Base-by-base conservation (phyloP, 2,797 vertebrate species). In the Alosa sapidissima region DNA sequence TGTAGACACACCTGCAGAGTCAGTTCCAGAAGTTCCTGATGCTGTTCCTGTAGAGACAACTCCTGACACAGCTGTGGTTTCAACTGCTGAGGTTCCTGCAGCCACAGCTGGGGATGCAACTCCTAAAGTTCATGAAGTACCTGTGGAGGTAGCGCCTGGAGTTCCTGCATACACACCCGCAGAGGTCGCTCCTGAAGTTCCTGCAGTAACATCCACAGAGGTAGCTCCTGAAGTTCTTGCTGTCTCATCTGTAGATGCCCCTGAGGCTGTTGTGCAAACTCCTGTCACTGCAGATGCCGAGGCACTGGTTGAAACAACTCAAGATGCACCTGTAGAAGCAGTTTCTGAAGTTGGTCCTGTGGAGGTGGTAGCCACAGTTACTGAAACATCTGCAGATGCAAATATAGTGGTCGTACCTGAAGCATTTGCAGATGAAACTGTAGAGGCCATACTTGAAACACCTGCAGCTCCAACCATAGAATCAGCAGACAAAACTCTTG, bases 391-490 rank as follows among this genome's bases (percentile, higher is more conserved):
- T 36, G 16, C 41, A 45, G 55, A 51, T 36, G 28, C 72, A 65
- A 24, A 33, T 51, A 49, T 72, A 45, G 33, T 41, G 9, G 68
- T 13, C 14, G 68, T 75, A 16, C 11, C 21, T 83, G 84, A 88
- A 33, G 51, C 83, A 82, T 54, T 52, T 60, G 51, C 55, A 83
- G 45, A 52, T 49, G 13, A 41, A 11, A 19, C 62, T 86, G 24
- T 51, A 81, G 65, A 82, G 68, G 84, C 86, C 83, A 65, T 78
- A 3, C 16, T 14, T 19, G 36, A 78, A 10, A 45, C 75, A 81
- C 7, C 19, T 21, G 9, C 24, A 16, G 55, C 48, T 33, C 19
- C 54, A 62, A 24, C 41, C 47, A 60, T 68, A 36, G 65, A 85
- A 85, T 33, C 36, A 11, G 2, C 81, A 11, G 78, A 85, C 36